Evolutionary conservation across 2,113 vertebrate species (phyloP).

Genomic region (Brachyhypopomus gauderio): DNA sequence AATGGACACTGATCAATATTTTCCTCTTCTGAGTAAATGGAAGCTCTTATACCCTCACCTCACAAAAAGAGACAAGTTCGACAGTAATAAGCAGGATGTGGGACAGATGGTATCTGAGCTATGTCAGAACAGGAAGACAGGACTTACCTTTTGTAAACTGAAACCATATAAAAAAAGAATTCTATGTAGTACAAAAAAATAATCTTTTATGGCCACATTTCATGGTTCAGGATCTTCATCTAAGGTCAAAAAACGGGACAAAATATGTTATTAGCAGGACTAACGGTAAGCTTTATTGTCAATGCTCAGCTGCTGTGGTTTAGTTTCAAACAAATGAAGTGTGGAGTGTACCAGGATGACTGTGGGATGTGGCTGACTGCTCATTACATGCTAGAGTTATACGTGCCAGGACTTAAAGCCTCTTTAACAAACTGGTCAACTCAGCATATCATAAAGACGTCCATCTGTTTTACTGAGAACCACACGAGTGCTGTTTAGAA

Average conservation of each 20-base stretch:
- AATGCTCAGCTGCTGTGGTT: background rate
- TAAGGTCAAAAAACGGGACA: background rate
- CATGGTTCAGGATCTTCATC: background rate
- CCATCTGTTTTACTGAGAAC: constrained; percentile 55
- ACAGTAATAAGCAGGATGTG: constrained; percentile 13
- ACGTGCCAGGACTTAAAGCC: constrained; percentile 49
- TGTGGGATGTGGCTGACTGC: background rate
- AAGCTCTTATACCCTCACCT: background rate
- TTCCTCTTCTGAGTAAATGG: constrained; percentile 31
- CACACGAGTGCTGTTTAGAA: constrained; percentile 48
- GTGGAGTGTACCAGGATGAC: background rate
- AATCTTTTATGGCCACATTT: background rate
- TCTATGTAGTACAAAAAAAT: background rate
- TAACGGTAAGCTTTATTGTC: background rate
- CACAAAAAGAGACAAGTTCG: constrained; percentile 20
- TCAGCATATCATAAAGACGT: constrained; percentile 56
- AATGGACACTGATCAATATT: constrained; percentile 43
- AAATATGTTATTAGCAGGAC: background rate
- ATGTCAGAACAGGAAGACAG: background rate
- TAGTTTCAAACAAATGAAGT: background rate
- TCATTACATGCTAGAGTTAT: constrained; percentile 33
- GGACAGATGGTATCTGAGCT: background rate
- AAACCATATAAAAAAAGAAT: background rate
- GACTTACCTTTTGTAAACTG: background rate
- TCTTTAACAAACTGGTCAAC: constrained; percentile 60